Evolutionary conservation across 2,113 vertebrate species (phyloP), one percentile per base, ranked within the genome.

Genomic region (Cololabis saira): DNA sequence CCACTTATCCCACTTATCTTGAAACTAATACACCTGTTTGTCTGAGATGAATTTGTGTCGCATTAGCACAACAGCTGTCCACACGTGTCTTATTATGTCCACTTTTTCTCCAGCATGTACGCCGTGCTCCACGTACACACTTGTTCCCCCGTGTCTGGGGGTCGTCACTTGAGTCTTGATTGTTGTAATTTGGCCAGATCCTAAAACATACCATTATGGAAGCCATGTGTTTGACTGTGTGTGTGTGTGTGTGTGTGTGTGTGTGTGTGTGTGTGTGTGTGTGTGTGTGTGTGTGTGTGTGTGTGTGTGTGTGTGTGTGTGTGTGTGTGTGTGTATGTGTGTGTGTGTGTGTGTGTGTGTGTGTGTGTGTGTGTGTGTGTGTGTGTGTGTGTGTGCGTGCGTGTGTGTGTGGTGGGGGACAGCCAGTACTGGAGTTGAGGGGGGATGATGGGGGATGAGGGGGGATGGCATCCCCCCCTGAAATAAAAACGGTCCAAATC

Each of bases 21-120:
- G 0, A 65, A 66, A 61, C 12, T 51, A 65, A 58, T 9, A 43
- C 63, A 45, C 24, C 47, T 72, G 73, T 54, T 64, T 3, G 30
- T 16, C 65, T 12, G 41, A 19, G 16, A 53, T n/a, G 2, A 1
- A 16, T 27, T 56, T 9, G 17, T 51, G 0, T 19, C 0, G 12
- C 14, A 1, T 1, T 0, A 5, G 16, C 19, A 0, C 37, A 53
- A 42, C 62, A n/a, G 37, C 3, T 59, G 57, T 47, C 16, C 44
- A 41, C 30, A 60, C 24, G 27, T 5, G 16, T 37, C 52, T n/a
- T 12, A 45, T 55, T n/a, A 42, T n/a, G 48, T 9, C 7, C 16
- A 21, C 9, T 0, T 56, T 2, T 51, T 33, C 14, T 56, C 13
- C 18, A 27, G 42, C 37, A 30, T n/a, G n/a, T n/a, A n/a, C n/a